phyloP scores from a whole-genome alignment of 2,888 invertebrate genomes.

The Seira ritae region DNA sequence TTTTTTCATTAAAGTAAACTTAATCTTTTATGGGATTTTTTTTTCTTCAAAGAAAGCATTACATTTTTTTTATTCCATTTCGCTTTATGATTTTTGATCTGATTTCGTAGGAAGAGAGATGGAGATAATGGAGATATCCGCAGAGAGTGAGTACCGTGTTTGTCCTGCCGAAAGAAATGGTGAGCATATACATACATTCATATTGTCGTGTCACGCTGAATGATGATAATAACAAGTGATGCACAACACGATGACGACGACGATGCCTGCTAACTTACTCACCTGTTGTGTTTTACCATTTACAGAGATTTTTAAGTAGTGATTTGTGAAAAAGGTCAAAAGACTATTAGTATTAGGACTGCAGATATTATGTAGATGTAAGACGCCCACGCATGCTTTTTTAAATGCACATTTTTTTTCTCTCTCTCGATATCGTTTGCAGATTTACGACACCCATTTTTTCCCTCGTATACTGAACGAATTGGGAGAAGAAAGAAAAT shows the following conservation, averaged over 20 bases:
- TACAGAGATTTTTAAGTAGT: slow-evolving; percentile 73
- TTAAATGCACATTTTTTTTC: slow-evolving; percentile 33
- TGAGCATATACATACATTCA: too few relatives aligned
- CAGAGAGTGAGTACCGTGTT: background rate
- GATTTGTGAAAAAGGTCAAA: slow-evolving; percentile 73
- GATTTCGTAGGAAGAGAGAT: slow-evolving; percentile 3
- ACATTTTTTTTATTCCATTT: background rate
- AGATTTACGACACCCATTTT: slow-evolving; percentile 1
- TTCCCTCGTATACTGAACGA: too few relatives aligned
- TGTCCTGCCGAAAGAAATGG: slow-evolving; percentile 1
- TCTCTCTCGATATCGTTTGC: slow-evolving; percentile 5
- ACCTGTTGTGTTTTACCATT: slow-evolving; percentile 72
- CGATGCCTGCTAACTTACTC: slow-evolving; percentile 35
- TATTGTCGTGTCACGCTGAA: slow-evolving; percentile 28
- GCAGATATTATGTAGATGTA: too few relatives aligned
- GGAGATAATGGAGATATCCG: background rate
- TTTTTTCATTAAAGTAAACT: background rate
- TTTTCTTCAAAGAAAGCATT: background rate
- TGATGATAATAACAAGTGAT: slow-evolving; percentile 47
- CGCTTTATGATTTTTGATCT: background rate
- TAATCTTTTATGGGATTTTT: background rate
- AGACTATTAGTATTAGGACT: slow-evolving; percentile 72
- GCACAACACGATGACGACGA: slow-evolving; percentile 12
- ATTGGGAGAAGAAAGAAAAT: too few relatives aligned
- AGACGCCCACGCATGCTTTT: slow-evolving; percentile 68